Base-by-base conservation (phyloP, 2,888 invertebrate genomes). In the Bembecia ichneumoniformis region DNA sequence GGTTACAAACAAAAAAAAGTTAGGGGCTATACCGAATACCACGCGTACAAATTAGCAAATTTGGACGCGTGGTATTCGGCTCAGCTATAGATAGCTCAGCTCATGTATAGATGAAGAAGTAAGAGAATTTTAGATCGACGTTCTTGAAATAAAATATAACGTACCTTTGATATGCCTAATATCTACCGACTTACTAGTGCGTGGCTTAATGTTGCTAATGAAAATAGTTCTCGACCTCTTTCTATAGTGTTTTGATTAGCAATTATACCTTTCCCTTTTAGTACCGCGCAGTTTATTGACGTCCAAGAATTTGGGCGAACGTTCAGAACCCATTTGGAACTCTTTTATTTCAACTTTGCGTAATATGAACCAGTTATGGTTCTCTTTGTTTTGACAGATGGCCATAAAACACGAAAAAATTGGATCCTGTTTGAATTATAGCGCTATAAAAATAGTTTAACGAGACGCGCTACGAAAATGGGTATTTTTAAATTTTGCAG, bases 311-410 rank as follows among this genome's bases (percentile, higher is more conserved):
- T 66, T 76, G 61, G 74, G 73, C 69, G 66, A 72, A 60, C 60
- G 54, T 62, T 59, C 28, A 28, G 28, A 28, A 28, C 28, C 28
- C 28, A 28, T 28, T 57, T 60, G 55, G 56, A 56, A 55, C 58
- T 55, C 56, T 66, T 68, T 71, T 63, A 44, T 44, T 40, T 40
- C 40, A 40, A 17, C 16, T 64, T 71, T 71, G 63, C 70, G 71
- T 57, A 73, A 73, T 60, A 47, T 52, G 52, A 52, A 49, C 58
- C 58, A 52, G 56, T 59, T 62, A 62, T 58, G 58, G 60, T 55
- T 55, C 44, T 56, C 62, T 62, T 63, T 79, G 76, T 79, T 75
- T 73, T 80, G 75, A 77, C 81, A 80, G 79, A 78, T 71, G 75
- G 63, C 62, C 73, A 73, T 77, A 74, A 77, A 79, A 61, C 63